Evolutionary conservation across 2,113 vertebrate genomes (phyloP).

Genomic region (Toxostoma redivivum): DNA sequence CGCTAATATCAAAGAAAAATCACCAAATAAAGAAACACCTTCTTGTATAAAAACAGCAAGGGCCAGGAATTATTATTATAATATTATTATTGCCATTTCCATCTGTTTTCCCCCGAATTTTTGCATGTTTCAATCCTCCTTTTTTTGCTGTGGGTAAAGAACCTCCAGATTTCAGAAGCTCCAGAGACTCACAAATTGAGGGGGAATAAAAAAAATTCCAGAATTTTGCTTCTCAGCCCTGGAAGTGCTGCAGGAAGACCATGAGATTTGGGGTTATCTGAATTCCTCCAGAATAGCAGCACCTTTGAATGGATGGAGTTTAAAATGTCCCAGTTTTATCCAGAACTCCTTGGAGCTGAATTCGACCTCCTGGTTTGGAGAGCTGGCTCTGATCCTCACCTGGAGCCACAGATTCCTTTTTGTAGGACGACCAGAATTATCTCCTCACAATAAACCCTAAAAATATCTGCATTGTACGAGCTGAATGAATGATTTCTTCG

Average conservation of each 20-base stretch:
- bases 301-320: background rate
- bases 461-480: background rate
- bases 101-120: background rate
- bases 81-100: background rate
- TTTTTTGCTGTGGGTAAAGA: background rate
- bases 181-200: background rate
- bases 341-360: background rate
- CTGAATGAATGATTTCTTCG: background rate
- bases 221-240: background rate
- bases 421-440: background rate
- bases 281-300: background rate
- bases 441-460: background rate
- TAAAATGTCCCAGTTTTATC: rapidly evolving
- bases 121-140: background rate
- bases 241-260: background rate
- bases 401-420: background rate
- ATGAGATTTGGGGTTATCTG: no score
- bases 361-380: background rate
- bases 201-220: background rate
- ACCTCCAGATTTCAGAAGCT: background rate
- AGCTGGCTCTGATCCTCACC: background rate
- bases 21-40: background rate
- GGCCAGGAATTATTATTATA: background rate
- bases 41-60: background rate
- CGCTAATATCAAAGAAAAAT: background rate